Conservation (phyloP, 1,140 invertebrate species). For the Conus betulinus region DNA sequence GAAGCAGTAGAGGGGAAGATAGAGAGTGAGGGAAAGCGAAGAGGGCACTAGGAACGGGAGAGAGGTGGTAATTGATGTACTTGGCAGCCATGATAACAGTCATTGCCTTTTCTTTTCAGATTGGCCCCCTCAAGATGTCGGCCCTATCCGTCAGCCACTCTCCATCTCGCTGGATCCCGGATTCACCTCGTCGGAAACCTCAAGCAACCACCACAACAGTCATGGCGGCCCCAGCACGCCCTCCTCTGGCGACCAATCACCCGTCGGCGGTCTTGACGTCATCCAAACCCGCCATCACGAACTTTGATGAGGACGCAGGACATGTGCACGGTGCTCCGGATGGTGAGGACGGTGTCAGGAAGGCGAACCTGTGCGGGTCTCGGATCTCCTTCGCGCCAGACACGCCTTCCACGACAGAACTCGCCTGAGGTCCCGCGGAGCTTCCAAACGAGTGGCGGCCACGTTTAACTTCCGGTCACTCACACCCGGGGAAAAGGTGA, state of each 20-base stretch:
- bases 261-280: background rate
- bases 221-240: background rate
- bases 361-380: background rate
- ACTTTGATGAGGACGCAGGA: background rate
- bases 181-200: background rate
- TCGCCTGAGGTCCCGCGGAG: background rate
- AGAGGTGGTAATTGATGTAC: no score
- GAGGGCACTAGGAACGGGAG: no score
- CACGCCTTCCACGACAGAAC: background rate
- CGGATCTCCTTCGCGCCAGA: constrained; percentile 2
- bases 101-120: background rate
- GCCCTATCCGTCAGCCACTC: background rate
- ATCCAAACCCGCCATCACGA: background rate
- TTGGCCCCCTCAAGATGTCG: background rate
- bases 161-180: background rate
- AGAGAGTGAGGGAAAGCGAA: no score
- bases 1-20: no score
- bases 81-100: no score
- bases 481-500: background rate
- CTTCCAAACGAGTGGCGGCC: background rate
- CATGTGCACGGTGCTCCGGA: background rate
- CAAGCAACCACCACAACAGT: background rate
- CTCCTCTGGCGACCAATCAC: background rate
- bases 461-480: background rate
- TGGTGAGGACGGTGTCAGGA: background rate